Percentiles rank a stretch among this genome's conserved stretches.
Evolutionary conservation across 2,888 invertebrate species (phyloP).

Genomic region (Meloe dianella): DNA sequence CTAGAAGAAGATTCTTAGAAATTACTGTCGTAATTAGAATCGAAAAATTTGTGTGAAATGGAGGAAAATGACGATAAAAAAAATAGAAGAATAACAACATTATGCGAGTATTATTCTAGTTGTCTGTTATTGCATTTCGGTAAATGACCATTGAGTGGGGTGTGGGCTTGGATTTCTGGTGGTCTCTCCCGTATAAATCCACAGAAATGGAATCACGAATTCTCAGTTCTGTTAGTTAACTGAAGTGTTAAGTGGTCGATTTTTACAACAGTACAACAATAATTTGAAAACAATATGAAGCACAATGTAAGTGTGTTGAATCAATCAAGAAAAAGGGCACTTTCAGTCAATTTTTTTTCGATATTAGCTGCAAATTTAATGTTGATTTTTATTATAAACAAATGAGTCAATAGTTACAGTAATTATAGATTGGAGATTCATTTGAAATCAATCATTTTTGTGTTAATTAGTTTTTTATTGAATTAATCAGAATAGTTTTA

Average conservation of each 20-base stretch:
- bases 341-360: too few species aligned
- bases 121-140: not conserved
- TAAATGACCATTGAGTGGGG: conserved; percentile 1
- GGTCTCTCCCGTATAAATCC: conserved; percentile 9
- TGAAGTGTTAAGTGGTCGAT: not conserved
- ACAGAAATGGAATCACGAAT: conserved; percentile 6
- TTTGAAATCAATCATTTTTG: conserved; percentile 6
- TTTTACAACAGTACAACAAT: not conserved
- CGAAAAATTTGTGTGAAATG: not conserved
- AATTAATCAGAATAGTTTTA: not conserved
- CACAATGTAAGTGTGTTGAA: not conserved
- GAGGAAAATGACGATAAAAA: not conserved
- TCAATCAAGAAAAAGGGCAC: not conserved
- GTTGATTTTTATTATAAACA: too few species aligned
- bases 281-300: not conserved
- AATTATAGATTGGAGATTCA: not conserved
- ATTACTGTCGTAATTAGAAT: not conserved
- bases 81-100: not conserved
- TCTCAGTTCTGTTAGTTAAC: conserved; percentile 3
- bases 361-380: too few species aligned
- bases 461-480: conserved; percentile 11
- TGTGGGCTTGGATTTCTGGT: not conserved
- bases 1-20: not conserved
- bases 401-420: too few species aligned
- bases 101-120: not conserved